Evolutionary conservation across 1,140 invertebrate species (phyloP).

Genomic region (Teleopsis dalmanni): DNA sequence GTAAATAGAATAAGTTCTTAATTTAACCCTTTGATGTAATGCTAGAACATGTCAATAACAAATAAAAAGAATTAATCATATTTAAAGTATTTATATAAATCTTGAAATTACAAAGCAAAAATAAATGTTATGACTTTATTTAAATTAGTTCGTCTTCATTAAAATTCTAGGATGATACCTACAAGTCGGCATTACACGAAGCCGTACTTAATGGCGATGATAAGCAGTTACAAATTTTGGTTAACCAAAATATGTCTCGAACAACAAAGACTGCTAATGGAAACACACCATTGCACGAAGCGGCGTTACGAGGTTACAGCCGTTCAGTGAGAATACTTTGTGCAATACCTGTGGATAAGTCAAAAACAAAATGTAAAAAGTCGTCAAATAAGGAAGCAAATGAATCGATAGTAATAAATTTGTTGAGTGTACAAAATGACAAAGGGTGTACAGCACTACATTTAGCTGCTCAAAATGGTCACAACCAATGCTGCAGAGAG

Average conservation of each 20-base stretch:
- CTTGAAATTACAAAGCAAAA: no score
- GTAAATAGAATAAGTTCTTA: no score
- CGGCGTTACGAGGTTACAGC: conserved; percentile 90
- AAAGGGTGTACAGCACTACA: conserved; percentile 90
- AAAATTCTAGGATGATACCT: no score
- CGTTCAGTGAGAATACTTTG: conserved; percentile 70
- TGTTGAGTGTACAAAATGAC: conserved; percentile 69
- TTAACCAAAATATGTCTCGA: conserved; percentile 25
- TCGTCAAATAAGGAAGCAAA: conserved; percentile 1
- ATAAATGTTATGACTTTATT: no score
- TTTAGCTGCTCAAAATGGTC: conserved; percentile 90
- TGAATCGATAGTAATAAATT: conserved; percentile 44
- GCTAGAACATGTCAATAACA: no score
- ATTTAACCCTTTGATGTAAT: no score
- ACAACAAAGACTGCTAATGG: conserved; percentile 57
- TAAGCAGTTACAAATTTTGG: conserved; percentile 24
- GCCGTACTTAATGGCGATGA: conserved; percentile 35
- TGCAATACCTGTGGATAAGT: conserved; percentile 13
- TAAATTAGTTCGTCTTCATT: no score
- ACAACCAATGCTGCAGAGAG: conserved; percentile 89
- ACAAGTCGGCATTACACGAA: no score
- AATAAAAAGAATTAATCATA: no score
- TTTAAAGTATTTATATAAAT: no score
- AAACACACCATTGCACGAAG: conserved; percentile 88
- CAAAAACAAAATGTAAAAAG: conserved; percentile 19